Evolutionary conservation across 1,140 invertebrate genomes (phyloP).

Genomic region (Melanaphis sacchari): DNA sequence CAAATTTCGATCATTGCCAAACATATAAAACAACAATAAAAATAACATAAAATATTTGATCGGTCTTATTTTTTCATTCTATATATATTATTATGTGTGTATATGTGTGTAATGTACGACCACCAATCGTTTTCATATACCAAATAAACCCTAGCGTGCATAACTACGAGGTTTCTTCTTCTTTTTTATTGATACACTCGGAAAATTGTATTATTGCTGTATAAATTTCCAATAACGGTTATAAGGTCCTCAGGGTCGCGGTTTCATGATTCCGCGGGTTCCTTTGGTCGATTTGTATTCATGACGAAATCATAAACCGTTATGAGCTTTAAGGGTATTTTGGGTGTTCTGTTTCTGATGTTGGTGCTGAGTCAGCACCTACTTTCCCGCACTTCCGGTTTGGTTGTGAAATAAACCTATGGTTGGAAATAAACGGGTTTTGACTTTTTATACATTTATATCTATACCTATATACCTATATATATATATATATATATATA

Average conservation of each 20-base stretch:
- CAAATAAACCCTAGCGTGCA: conserved; percentile 48
- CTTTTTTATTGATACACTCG: conserved; percentile 48
- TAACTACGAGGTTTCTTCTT: background rate
- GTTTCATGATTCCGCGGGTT: background rate
- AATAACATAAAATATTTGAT: conserved; percentile 51
- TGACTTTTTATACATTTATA: background rate
- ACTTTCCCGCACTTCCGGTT: background rate
- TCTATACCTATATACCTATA: background rate
- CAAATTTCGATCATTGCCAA: conserved; percentile 55
- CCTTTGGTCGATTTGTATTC: conserved; percentile 53
- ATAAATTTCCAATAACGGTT: conserved; percentile 51
- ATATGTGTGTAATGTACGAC: background rate
- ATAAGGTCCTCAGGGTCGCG: conserved; percentile 22
- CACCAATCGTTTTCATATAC: conserved; percentile 52
- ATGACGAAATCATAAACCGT: conserved; percentile 43
- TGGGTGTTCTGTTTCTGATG: background rate
- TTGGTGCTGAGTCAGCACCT: background rate
- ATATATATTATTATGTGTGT: background rate
- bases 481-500: background rate
- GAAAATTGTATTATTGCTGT: conserved; percentile 55
- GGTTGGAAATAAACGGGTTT: conserved; percentile 4
- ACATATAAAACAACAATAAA: conserved; percentile 51
- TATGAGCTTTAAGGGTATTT: background rate
- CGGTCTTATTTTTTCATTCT: background rate
- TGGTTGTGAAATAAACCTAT: background rate